Base-by-base conservation (phyloP, 1,140 invertebrate genomes). In the Trachelipus rathkii region DNA sequence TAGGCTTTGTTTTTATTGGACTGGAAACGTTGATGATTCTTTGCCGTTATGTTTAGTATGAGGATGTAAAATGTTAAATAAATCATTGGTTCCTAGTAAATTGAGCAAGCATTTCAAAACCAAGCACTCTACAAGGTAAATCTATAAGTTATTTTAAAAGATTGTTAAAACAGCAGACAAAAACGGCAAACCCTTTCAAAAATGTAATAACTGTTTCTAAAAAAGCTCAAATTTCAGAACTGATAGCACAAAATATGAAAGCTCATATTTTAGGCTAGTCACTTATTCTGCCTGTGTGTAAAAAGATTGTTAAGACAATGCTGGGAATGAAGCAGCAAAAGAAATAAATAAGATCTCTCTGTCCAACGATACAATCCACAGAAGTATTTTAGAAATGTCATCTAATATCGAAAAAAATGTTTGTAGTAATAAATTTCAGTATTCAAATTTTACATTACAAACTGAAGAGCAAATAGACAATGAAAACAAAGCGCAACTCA, bases 201-300 rank as follows among this genome's bases (percentile, higher is more conserved):
- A 66, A 7, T 7, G 5, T 3, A 66, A n/a, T 66, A 7, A 66
- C 60, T 1, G 21, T 66, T 66, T 23, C 15, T 66, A 7, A 66
- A 1, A 23, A 66, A 66, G 7, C 60, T 66, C 60, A 66, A 66
- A 66, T 23, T 66, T 66, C 60, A 66, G 69, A 71, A 71, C 69
- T 71, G 69, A n/a, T 71, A 15, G 23, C 1, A 71, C 24, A 71
- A 71, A 71, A 71, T 71, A 71, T 71, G 69, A 71, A 71, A 24
- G 24, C 5, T 19, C 69, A 71, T 71, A 9, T 23, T 19, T 71
- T 71, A 44, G 33, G 33, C 23, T 1, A 71, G 2, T 71, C 9
- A 23, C n/a, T n/a, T 5, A 71, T n/a, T 33, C 23, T 13, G 60
- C 60, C 7, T 23, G 21, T 7, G 15, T 66, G 60, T 23, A n/a